These are phyloP conservation scores for Myiotriccus ornatus DNA, from an alignment of 2,797 vertebrate species.

Conservation along the genomic window DNA sequence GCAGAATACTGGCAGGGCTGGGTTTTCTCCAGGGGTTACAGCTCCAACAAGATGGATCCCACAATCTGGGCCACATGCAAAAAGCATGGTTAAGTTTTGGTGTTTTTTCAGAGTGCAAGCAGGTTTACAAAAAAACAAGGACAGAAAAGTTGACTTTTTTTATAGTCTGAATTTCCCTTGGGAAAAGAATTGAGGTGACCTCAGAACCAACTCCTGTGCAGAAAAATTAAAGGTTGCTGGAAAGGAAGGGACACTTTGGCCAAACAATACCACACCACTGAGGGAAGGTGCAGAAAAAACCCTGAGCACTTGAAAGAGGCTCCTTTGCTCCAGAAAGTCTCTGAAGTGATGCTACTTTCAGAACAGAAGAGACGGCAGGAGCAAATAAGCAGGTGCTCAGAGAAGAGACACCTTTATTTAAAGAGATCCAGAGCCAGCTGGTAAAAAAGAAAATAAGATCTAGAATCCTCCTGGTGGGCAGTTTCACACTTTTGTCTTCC, in stretches of 20 bases:
- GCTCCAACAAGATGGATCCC: not conserved
- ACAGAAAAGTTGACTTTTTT: constrained; percentile 35
- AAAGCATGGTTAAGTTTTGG: not conserved
- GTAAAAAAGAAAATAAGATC: constrained; percentile 12
- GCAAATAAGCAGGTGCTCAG: not conserved
- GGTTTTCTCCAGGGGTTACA: not conserved
- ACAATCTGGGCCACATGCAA: not conserved
- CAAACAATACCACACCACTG: not conserved
- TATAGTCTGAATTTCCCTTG: not conserved
- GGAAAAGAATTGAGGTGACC: constrained; percentile 33
- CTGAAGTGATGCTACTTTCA: constrained; percentile 20
- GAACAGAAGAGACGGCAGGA: not conserved
- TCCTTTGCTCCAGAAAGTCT: not conserved
- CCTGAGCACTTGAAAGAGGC: not conserved
- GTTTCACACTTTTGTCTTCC: constrained; percentile 37
- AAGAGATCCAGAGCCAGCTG: not conserved
- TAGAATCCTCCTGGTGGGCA: constrained; percentile 38
- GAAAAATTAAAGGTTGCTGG: constrained; percentile 34
- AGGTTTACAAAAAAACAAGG: constrained; percentile 29
- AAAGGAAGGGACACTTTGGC: constrained; percentile 26
- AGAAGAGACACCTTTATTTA: not conserved
- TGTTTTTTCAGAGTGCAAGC: not conserved
- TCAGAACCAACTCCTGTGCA: constrained; percentile 25
- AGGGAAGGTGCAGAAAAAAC: not conserved
- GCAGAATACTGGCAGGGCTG: not conserved